Percentiles rank a stretch among this genome's conserved stretches.
Evolutionary conservation across 1,140 invertebrate species (phyloP).

Genomic region (Goniozus legneri): DNA sequence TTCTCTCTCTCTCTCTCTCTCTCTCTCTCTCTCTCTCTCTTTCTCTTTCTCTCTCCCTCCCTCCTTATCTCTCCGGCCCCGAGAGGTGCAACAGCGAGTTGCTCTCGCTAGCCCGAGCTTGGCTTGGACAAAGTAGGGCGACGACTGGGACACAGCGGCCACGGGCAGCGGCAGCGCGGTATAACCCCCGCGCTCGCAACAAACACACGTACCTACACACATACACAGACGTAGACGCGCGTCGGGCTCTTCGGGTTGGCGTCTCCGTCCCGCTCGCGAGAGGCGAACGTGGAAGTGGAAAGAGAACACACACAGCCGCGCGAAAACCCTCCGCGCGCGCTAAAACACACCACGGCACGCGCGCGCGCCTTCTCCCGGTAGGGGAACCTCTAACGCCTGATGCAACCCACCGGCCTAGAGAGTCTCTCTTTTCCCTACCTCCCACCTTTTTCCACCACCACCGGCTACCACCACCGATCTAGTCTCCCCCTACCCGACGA

Average conservation of each 20-base stretch:
- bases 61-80: neutral
- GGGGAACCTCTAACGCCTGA: slow-evolving; percentile 31
- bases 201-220: too few species aligned
- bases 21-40: neutral
- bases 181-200: slow-evolving; percentile 40
- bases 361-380: slow-evolving; percentile 35
- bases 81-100: too few species aligned
- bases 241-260: slow-evolving; percentile 12
- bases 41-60: neutral
- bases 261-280: slow-evolving; percentile 25
- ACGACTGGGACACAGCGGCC: slow-evolving; percentile 51
- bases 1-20: neutral
- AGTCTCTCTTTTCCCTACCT: too few species aligned
- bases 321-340: slow-evolving; percentile 46
- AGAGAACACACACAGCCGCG: too few species aligned
- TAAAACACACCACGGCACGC: slow-evolving; percentile 22
- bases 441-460: too few species aligned
- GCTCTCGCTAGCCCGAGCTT: slow-evolving; percentile 43
- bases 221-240: too few species aligned
- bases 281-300: slow-evolving; percentile 46
- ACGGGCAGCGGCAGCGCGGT: slow-evolving; percentile 32
- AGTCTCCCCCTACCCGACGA: slow-evolving; percentile 15
- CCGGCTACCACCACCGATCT: neutral
- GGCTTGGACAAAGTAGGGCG: slow-evolving; percentile 55
- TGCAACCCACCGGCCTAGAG: too few species aligned